Base-by-base conservation (phyloP, 2,797 vertebrate genomes). In the Dromococcyx pavoninus region DNA sequence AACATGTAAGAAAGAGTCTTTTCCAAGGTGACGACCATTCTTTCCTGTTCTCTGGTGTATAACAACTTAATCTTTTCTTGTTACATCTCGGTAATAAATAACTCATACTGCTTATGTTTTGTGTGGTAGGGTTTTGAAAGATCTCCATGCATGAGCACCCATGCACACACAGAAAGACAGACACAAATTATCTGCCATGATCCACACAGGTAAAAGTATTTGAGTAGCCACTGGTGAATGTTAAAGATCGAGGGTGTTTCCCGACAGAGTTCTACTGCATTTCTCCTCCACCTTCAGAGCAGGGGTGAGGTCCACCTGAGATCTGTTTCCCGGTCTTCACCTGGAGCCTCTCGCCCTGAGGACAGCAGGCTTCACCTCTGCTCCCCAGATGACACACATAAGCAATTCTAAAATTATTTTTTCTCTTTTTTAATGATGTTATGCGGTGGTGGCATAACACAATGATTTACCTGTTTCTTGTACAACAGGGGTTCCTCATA, bases 161-260 rank as follows among this genome's bases (percentile, higher is more conserved):
- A 5, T 3, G 18, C 39, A 22, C 16, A 18, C 39, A 43, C 9
- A 64, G 25, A 54, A 5, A 54, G 25, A 50, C n/a, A 66, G 57
- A 25, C 24, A 32, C 12, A 50, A 27, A 5, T 11, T 27, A 62
- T 86, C 48, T 62, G 21, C 33, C 15, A 11, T 60, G 60, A 60
- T 5, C 35, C 46, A 33, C 64, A 17, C 6, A 41, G 22, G 11
- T 14, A 66, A 48, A 87, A 81, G 22, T 13, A 22, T 78, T 22
- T 62, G 33, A 24, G 32, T 56, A 70, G 46, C 6, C 8, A 3
- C 0, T 21, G 41, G 8, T 17, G 57, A 44, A 8, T 4, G 12
- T 24, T 41, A 70, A 73, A 77, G 28, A 35, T 27, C 64, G 41
- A 46, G 14, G 6, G 6, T 17, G 33, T 53, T 51, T 53, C 65